Conservation (phyloP, 2,888 invertebrate species). For the Tetranychus truncatus region DNA sequence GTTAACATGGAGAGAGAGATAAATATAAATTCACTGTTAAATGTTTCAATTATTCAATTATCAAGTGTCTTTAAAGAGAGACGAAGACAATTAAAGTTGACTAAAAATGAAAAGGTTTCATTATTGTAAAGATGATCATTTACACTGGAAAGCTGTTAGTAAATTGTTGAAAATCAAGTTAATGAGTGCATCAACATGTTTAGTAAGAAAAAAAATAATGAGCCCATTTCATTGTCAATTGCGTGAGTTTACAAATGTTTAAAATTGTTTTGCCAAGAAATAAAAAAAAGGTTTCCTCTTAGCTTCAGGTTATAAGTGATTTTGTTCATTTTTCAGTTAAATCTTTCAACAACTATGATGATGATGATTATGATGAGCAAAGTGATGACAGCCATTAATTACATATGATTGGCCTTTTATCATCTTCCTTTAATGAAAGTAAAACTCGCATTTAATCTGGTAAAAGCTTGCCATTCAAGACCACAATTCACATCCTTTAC, state of each 20-base stretch:
- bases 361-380: neutral
- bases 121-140: no score
- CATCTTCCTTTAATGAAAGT: neutral
- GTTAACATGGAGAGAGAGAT: no score
- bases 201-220: neutral
- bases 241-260: neutral
- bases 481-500: neutral
- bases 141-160: neutral
- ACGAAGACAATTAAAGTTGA: no score
- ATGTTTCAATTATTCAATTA: no score
- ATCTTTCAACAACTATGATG: neutral
- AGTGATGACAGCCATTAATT: conserved; percentile 1
- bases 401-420: neutral
- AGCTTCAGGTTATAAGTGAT: neutral
- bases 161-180: neutral
- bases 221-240: neutral
- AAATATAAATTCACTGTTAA: no score
- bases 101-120: no score
- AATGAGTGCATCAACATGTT: neutral
- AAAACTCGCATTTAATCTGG: neutral
- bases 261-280: neutral
- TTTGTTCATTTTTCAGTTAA: neutral
- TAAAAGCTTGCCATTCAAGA: neutral
- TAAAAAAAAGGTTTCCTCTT: neutral
- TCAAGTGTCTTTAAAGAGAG: no score